Conservation (phyloP, 2,797 vertebrate genomes). For the Cheracebus regulus region DNA sequence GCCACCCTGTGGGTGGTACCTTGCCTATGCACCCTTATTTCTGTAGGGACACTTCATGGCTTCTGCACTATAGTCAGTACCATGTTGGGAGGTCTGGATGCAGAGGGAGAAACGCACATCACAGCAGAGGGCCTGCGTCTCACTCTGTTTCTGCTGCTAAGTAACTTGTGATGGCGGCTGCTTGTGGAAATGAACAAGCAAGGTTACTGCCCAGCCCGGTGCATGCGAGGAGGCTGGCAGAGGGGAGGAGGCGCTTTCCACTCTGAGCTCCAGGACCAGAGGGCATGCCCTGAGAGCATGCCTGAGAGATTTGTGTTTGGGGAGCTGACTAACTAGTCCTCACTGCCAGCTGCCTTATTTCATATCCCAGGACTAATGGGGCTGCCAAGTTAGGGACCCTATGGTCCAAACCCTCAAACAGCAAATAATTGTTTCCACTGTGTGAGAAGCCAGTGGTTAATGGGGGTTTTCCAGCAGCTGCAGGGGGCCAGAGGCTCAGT, state of each 20-base stretch:
- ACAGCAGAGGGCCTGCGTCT: background rate
- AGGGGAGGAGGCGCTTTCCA: background rate
- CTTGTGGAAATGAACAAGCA: background rate
- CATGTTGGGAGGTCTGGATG: background rate
- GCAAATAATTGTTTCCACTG: slow-evolving; percentile 60
- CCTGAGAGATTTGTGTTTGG: slow-evolving; percentile 43
- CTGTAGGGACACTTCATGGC: background rate
- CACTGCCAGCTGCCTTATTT: slow-evolving; percentile 54
- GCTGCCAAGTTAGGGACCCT: slow-evolving; percentile 63
- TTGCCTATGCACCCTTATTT: background rate
- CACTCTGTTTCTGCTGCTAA: background rate
- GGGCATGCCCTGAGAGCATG: background rate
- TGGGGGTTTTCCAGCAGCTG: slow-evolving; percentile 15
- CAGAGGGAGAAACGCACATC: background rate
- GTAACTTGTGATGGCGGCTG: fast-evolving
- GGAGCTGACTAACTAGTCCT: slow-evolving; percentile 3
- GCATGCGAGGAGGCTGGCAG: background rate
- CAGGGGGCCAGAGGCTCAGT: slow-evolving; percentile 23
- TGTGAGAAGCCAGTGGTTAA: slow-evolving; percentile 25
- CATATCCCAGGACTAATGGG: slow-evolving; percentile 41
- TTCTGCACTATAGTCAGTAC: background rate
- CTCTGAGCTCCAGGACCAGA: background rate
- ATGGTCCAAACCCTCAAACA: slow-evolving; percentile 60
- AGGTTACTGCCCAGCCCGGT: background rate
- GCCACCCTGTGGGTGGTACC: too few relatives aligned